Evolutionary conservation across 2,113 vertebrate species (phyloP).

Genomic region (Sorex fumeus): DNA sequence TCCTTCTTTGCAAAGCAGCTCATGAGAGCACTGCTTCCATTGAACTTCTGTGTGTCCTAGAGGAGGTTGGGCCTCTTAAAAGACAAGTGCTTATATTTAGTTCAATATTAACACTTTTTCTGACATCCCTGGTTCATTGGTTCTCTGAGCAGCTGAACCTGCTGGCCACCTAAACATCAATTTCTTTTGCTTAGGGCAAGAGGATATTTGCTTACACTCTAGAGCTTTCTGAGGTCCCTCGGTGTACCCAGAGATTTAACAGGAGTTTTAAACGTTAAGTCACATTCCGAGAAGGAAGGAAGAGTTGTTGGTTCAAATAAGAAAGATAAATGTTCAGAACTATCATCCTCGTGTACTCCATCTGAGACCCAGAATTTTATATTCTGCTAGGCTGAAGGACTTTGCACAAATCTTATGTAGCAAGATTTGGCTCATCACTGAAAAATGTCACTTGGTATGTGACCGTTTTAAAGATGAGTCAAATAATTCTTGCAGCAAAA

Average conservation of each 20-base stretch:
- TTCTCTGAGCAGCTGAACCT: slow-evolving; percentile 20
- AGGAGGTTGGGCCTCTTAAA: slow-evolving; percentile 12
- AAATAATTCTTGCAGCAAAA: background rate
- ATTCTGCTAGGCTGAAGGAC: slow-evolving; percentile 39
- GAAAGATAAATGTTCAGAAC: slow-evolving; percentile 59
- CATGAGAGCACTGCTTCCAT: background rate
- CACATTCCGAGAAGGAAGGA: slow-evolving; percentile 72
- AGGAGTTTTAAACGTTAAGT: slow-evolving; percentile 69
- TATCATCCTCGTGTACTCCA: slow-evolving; percentile 22
- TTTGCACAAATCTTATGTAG: slow-evolving; percentile 36
- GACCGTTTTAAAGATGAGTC: slow-evolving; percentile 35
- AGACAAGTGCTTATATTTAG: slow-evolving; percentile 45
- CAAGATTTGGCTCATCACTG: background rate
- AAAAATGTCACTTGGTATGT: slow-evolving; percentile 46
- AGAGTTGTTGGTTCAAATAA: slow-evolving; percentile 63
- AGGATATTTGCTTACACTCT: slow-evolving; percentile 68
- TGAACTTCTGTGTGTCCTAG: background rate
- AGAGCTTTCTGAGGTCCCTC: slow-evolving; percentile 48
- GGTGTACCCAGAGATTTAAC: slow-evolving; percentile 65
- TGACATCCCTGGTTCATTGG: background rate
- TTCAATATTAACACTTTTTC: background rate
- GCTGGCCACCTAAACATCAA: background rate
- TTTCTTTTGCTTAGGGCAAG: slow-evolving; percentile 62
- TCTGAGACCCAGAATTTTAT: slow-evolving; percentile 36
- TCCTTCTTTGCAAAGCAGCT: background rate